A percentile compares a stretch with the other conserved stretches of the same genome.
These are phyloP conservation scores for Trematomus loennbergii DNA, from an alignment of 2,113 vertebrate species.

Conservation along the genomic window DNA sequence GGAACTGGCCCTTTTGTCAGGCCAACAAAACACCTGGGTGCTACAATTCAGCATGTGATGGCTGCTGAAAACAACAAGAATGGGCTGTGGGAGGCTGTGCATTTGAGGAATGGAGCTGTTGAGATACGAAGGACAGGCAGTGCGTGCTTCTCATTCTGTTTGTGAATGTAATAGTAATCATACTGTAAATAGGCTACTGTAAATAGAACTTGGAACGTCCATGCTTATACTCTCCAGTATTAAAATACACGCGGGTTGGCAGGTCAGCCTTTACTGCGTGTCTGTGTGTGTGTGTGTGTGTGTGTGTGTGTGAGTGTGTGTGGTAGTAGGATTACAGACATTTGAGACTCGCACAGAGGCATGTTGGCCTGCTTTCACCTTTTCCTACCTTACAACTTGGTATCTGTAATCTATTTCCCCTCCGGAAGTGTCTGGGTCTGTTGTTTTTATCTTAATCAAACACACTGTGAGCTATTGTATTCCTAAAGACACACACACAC, in stretches of 20 bases:
- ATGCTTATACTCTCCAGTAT: slow-evolving; percentile 32
- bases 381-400: slow-evolving; percentile 46
- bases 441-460: slow-evolving; percentile 43
- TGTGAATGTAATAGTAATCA: slow-evolving; percentile 43
- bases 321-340: slow-evolving; percentile 16
- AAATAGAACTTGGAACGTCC: slow-evolving; percentile 62
- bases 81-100: neutral
- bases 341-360: slow-evolving; percentile 29
- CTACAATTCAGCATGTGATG: slow-evolving; percentile 51
- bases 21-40: slow-evolving; percentile 68
- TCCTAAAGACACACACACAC: slow-evolving; percentile 17
- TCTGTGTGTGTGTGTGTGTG: slow-evolving; percentile 13
- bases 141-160: neutral
- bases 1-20: slow-evolving; percentile 48
- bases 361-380: slow-evolving; percentile 45
- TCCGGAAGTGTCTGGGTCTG: slow-evolving; percentile 16
- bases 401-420: slow-evolving; percentile 51
- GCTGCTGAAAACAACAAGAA: neutral
- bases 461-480: slow-evolving; percentile 20
- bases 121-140: slow-evolving; percentile 57
- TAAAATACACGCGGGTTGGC: slow-evolving; percentile 54
- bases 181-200: slow-evolving; percentile 65
- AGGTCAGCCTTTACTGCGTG: slow-evolving; percentile 26
- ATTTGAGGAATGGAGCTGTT: slow-evolving; percentile 59
- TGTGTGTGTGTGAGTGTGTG: slow-evolving; percentile 27